Evolutionary conservation across 1,140 invertebrate species (phyloP), one percentile per base, ranked within the genome.

Genomic region (Scaptomyza graminum): DNA sequence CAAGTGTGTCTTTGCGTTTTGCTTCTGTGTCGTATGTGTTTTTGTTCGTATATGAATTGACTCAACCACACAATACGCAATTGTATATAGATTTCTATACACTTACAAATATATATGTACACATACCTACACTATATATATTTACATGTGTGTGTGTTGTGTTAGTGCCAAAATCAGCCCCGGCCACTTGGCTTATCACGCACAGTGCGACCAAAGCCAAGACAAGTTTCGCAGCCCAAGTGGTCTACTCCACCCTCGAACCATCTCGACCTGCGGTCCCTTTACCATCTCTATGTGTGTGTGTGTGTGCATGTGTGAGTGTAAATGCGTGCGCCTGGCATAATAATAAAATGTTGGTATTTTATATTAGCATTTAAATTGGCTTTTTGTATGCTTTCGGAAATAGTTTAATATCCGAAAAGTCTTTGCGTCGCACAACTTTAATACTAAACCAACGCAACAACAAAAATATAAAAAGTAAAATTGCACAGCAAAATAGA

Each of bases 351-450:
- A 90, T 87, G 87, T 90, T 90, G 87, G 76, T 83, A 90, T 90
- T 90, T 90, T 90, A 90, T 90, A 90, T 90, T 90, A 90, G 87
- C 87, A 90, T 90, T 90, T 90, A 90, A 90, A 90, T 90, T 90
- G 87, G 79, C 84, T 89, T 90, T 84, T 90, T 89, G 80, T 89
- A 63, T 83, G 83, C 83, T 83, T 34, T 87, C 83, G 83, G 83
- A 87, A 87, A 87, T 87, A 87, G 83, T 87, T 87, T 87, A 87
- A 87, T 87, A 87, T 87, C 83, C 83, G 83, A 64, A 74, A 71
- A 74, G 74, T 74, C 70, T 75, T 74, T 74, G 70, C 37, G 18
- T 59, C 25, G 16, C 63, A 59, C 43, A 82, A 73, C 82, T 87
- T 87, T 82, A 87, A 87, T 68, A 72, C 34, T 18, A 47, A 69